A percentile compares a stretch with the other conserved stretches of the same genome.
phyloP scores from a whole-genome alignment of 2,797 vertebrate genomes.

The Chelon labrosus region DNA sequence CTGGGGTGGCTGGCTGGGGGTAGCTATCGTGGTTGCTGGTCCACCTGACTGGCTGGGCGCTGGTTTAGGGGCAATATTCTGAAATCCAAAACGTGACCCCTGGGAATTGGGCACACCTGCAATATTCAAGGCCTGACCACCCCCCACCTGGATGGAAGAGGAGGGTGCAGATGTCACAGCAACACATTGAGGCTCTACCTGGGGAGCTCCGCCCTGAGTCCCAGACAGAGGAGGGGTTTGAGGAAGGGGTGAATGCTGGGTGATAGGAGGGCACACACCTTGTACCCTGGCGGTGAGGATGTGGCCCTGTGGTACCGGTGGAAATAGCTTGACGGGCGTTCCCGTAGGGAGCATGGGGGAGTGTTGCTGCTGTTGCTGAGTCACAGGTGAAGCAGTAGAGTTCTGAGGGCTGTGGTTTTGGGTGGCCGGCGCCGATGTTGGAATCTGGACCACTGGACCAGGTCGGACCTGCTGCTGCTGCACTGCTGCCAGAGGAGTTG shows the following conservation, averaged over 20 bases:
- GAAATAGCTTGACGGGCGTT: slow-evolving; percentile 93
- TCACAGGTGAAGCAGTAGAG: slow-evolving; percentile 65
- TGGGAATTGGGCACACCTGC: slow-evolving; percentile 89
- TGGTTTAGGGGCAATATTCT: slow-evolving; percentile 98
- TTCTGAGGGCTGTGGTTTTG: slow-evolving; percentile 88
- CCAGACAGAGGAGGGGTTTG: slow-evolving; percentile 86
- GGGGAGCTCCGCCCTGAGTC: slow-evolving; percentile 79
- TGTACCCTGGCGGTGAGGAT: slow-evolving; percentile 94
- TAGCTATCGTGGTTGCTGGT: slow-evolving; percentile 78
- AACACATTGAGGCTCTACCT: slow-evolving; percentile 88
- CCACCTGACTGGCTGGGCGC: slow-evolving; percentile 87
- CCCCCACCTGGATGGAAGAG: slow-evolving; percentile 89
- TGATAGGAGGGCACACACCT: slow-evolving; percentile 89
- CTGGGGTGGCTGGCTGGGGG: slow-evolving; percentile 76
- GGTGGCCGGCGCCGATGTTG: slow-evolving; percentile 81
- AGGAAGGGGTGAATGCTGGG: slow-evolving; percentile 78
- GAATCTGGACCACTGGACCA: slow-evolving; percentile 86
- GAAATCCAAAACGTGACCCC: slow-evolving; percentile 92
- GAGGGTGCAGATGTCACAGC: slow-evolving; percentile 79
- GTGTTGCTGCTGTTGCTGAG: slow-evolving; percentile 84
- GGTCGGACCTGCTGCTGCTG: slow-evolving; percentile 86
- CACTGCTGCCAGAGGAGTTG: slow-evolving; percentile 85
- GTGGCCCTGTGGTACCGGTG: slow-evolving; percentile 94
- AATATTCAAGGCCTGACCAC: slow-evolving; percentile 90
- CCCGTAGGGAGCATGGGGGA: slow-evolving; percentile 91